These are phyloP conservation scores for Lamprotornis superbus DNA, from an alignment of 2,113 vertebrate species.

Conservation along the genomic window DNA sequence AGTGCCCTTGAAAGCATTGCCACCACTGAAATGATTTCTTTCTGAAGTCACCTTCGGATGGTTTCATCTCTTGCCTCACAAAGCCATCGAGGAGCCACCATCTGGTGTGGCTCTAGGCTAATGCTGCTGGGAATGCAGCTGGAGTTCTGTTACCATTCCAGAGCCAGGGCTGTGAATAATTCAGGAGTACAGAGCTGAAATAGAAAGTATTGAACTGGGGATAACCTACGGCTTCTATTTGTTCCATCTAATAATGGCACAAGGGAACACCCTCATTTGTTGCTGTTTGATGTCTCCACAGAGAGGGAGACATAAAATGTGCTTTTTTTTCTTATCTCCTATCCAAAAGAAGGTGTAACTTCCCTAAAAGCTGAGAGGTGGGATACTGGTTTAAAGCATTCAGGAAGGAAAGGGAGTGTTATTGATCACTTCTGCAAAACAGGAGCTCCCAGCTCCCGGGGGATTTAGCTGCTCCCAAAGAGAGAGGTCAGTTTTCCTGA, in stretches of 20 bases:
- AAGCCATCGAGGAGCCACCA: neutral
- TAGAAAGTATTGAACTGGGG: neutral
- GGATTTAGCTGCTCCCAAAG: neutral
- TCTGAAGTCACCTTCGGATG: neutral
- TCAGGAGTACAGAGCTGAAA: neutral
- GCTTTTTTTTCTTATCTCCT: neutral
- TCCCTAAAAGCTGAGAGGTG: neutral
- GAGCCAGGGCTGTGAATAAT: neutral
- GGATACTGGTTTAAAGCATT: neutral
- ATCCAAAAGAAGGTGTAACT: neutral
- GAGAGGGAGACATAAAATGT: neutral
- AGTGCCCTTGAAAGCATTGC: neutral
- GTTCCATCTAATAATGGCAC: neutral
- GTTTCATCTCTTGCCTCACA: neutral
- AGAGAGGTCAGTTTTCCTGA: neutral
- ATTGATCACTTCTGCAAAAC: neutral
- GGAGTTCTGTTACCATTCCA: neutral
- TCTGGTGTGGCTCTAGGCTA: neutral
- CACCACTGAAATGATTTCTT: neutral
- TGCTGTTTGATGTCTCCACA: neutral
- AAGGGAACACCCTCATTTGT: neutral
- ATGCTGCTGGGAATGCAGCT: neutral
- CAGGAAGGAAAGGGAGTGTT: neutral
- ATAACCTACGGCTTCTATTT: neutral
- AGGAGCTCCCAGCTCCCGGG: neutral